Conservation (phyloP, 2,113 vertebrate genomes). For the Tamias sibiricus region DNA sequence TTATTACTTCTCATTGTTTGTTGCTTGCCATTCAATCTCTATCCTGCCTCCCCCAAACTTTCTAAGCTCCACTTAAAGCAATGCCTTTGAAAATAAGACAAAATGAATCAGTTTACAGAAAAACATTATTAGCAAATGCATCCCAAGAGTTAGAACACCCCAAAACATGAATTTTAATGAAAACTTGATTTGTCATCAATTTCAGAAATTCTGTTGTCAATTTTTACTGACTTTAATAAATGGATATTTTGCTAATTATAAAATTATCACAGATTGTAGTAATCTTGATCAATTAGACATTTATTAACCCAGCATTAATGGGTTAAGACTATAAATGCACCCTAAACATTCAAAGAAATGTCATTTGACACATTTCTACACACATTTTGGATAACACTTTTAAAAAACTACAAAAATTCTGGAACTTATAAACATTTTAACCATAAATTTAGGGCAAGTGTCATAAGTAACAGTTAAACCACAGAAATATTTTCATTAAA, state of each 20-base stretch:
- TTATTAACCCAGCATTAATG: neutral
- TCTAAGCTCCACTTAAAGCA: neutral
- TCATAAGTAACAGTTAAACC: neutral
- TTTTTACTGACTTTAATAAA: neutral
- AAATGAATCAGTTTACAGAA: neutral
- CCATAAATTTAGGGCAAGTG: neutral
- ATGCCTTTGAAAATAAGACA: neutral
- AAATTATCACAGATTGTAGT: neutral
- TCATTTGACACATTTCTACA: neutral
- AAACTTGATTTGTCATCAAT: neutral
- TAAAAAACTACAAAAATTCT: neutral
- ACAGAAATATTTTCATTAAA: constrained; percentile 7
- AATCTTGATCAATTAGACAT: neutral
- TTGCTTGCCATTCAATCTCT: neutral
- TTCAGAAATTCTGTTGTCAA: neutral
- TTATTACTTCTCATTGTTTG: neutral
- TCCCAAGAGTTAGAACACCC: neutral
- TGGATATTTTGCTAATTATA: neutral
- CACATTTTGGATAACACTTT: neutral
- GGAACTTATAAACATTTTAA: neutral
- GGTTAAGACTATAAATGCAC: neutral
- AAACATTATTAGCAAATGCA: neutral
- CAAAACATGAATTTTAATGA: neutral
- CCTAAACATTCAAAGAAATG: neutral
- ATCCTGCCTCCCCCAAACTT: no score